Percentiles rank a stretch among this genome's conserved stretches.
Conservation (phyloP, 2,888 invertebrate species). For the Pterostichus madidus region DNA sequence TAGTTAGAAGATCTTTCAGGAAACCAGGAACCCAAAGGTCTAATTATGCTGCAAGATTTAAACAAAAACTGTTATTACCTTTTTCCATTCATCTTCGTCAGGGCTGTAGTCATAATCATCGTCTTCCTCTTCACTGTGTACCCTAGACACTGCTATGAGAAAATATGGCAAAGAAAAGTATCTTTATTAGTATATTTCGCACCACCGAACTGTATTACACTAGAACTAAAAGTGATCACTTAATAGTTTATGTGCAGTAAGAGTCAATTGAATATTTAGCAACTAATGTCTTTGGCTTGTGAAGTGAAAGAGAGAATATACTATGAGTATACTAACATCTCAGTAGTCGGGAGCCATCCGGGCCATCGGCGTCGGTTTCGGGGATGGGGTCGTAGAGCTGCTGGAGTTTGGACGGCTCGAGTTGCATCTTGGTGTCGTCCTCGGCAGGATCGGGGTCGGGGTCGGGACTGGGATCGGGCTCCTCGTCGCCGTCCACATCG, state of each 20-base stretch:
- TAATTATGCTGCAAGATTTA: neutral
- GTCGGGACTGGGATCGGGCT: constrained; percentile 67
- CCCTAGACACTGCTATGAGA: constrained; percentile 82
- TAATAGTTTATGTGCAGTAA: no score
- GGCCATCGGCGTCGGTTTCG: constrained; percentile 73
- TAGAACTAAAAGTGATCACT: constrained; percentile 1
- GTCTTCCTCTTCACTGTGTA: constrained; percentile 89
- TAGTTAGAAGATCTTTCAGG: neutral
- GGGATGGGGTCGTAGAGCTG: constrained; percentile 79
- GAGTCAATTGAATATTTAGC: no score
- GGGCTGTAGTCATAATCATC: constrained; percentile 91
- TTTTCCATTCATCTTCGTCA: constrained; percentile 93
- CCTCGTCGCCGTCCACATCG: constrained; percentile 74
- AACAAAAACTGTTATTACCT: constrained; percentile 76
- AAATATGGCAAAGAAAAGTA: constrained; percentile 43
- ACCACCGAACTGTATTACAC: neutral
- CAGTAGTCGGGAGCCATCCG: constrained; percentile 78
- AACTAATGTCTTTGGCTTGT: no score
- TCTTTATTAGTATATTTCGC: neutral
- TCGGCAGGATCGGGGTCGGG: constrained; percentile 70
- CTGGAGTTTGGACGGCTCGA: constrained; percentile 79
- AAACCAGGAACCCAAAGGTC: no score
- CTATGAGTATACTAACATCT: constrained; percentile 75
- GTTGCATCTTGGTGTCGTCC: constrained; percentile 74
- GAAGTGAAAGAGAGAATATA: neutral